A percentile compares a stretch with the other conserved stretches of the same genome.
phyloP scores from a whole-genome alignment of 2,113 vertebrate genomes.

The Poecilia latipinna region DNA sequence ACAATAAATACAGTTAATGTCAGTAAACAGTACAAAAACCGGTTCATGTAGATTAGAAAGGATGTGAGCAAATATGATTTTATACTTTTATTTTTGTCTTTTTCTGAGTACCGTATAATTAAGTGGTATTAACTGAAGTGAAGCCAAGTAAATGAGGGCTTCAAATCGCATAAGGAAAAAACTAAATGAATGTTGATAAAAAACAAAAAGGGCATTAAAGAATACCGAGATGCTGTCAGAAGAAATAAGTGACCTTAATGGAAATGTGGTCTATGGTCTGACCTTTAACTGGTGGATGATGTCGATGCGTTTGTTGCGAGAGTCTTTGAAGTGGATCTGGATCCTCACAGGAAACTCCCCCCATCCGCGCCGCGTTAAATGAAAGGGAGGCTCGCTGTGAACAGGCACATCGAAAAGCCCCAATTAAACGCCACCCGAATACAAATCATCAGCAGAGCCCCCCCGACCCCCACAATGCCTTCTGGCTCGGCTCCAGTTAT shows the following conservation, averaged over 20 bases:
- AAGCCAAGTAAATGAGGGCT: background rate
- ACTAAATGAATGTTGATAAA: background rate
- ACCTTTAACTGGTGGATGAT: conserved; percentile 99
- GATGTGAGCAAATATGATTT: background rate
- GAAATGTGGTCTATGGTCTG: conserved; percentile 37
- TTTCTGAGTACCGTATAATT: background rate
- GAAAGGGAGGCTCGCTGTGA: conserved; percentile 94
- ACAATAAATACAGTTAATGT: too few relatives aligned
- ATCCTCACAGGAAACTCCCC: conserved; percentile 98
- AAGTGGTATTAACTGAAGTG: background rate
- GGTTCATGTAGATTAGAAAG: too few relatives aligned
- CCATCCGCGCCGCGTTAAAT: conserved; percentile 96
- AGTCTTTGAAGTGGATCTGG: conserved; percentile 99
- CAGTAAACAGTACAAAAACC: too few relatives aligned
- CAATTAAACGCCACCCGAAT: conserved; percentile 15
- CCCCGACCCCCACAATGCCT: background rate
- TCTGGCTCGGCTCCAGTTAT: conserved; percentile 14
- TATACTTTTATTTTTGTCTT: background rate
- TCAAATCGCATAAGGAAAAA: background rate
- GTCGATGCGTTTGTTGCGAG: conserved; percentile 97
- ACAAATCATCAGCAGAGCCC: conserved; percentile 10
- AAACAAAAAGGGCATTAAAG: background rate
- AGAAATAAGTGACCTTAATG: background rate
- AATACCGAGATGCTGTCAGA: background rate
- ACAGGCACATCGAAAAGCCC: conserved; percentile 23